Base-by-base conservation (phyloP, 2,797 vertebrate species). In the Melanotaenia pygmaea region DNA sequence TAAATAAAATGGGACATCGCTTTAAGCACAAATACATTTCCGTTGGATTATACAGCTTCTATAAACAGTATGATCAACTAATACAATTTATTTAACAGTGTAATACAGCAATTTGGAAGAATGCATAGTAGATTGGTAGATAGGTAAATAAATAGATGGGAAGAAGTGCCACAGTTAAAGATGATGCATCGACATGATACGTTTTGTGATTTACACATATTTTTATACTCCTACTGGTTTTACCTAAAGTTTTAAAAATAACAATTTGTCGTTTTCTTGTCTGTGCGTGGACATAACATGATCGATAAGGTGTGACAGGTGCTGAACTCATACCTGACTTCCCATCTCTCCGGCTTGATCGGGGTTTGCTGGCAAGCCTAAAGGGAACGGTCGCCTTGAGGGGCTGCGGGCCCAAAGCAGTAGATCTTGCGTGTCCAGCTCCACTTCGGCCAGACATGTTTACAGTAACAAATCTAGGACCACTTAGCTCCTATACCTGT, bases 351-450 rank as follows among this genome's bases (percentile, higher is more conserved):
- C 88, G 85, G 67, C 56, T 40, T 38, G 86, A 81, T 83, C 94
- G 92, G 13, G 86, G 72, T 68, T 85, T 93, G 87, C 79, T 85
- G 83, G 90, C 72, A 83, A 96, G 93, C 89, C 95, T 95, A 78
- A 95, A 96, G 62, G 96, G 95, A 53, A 96, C 79, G 10, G 95
- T 96, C 34, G 96, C 96, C 74, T 94, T 95, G 64, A 97, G 93
- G 47, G 96, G 96, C 86, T 96, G 96, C 16, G 93, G 93, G 87
- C 93, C 94, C 60, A 76, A 13, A 40, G 84, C 64, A 14, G 81
- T 80, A 51, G 80, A 82, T 65, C 90, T 92, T 74, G 56, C 77
- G 57, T 86, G 86, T 62, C 70, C 80, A 28, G 57, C 64, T 80
- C 88, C 92, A 63, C 73, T 69, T 63, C 91, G 88, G 69, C 88